These are phyloP conservation scores for Camponotus floridanus DNA, from an alignment of 1,140 invertebrate species.

Conservation along the genomic window DNA sequence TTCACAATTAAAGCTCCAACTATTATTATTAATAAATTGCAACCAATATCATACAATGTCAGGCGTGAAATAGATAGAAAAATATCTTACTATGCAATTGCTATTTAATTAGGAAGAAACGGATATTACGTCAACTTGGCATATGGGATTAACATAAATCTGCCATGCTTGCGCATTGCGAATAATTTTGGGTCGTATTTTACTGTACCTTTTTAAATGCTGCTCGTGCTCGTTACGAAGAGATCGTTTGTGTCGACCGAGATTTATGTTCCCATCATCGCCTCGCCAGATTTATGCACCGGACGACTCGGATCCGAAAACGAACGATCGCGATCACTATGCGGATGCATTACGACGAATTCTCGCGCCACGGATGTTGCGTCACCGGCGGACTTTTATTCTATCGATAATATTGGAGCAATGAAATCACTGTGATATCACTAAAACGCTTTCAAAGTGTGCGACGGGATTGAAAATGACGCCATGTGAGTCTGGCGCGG, in stretches of 20 bases:
- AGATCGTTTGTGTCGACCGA: slow-evolving; percentile 50
- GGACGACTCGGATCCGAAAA: slow-evolving; percentile 47
- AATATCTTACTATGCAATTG: neutral
- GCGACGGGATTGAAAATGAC: slow-evolving; percentile 79
- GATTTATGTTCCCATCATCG: slow-evolving; percentile 56
- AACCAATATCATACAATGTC: neutral
- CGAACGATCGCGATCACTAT: slow-evolving; percentile 27
- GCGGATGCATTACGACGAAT: slow-evolving; percentile 60
- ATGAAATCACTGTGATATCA: slow-evolving; percentile 87
- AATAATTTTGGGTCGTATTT: slow-evolving; percentile 51
- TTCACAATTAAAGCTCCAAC: neutral
- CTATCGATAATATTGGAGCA: slow-evolving; percentile 86
- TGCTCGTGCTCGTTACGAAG: slow-evolving; percentile 43
- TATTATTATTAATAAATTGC: slow-evolving; percentile 22
- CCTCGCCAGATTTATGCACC: slow-evolving; percentile 52
- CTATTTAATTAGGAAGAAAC: slow-evolving; percentile 34
- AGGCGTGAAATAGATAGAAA: neutral
- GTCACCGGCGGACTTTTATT: slow-evolving; percentile 77
- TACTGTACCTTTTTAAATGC: slow-evolving; percentile 45
- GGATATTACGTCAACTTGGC: slow-evolving; percentile 8
- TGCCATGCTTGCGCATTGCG: slow-evolving; percentile 2
- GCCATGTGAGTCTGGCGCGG: slow-evolving; percentile 39
- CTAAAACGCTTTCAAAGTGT: slow-evolving; percentile 86
- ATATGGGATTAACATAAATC: slow-evolving; percentile 40
- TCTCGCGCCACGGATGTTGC: slow-evolving; percentile 63